Evolutionary conservation across 2,888 invertebrate species (phyloP), one percentile per base, ranked within the genome.

Genomic region (Lysandra bellargus): DNA sequence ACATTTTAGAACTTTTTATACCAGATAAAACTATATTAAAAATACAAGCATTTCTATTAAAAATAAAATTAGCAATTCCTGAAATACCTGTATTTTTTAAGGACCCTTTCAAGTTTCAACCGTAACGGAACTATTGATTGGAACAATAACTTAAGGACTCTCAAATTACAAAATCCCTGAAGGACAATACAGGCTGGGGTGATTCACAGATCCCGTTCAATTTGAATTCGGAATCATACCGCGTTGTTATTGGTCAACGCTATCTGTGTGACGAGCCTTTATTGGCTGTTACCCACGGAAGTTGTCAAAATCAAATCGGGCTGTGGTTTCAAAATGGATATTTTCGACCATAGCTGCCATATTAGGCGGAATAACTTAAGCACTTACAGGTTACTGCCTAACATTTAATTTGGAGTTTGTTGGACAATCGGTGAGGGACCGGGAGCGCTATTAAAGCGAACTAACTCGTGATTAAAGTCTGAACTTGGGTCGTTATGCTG

Each of bases 401-500:
- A 30, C 69, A 69, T 69, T 69, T 33, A 69, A 69, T 33, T 69
- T 69, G 14, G 33, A 69, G 14, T 69, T 69, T 69, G 33, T 69
- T 37, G 33, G 37, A 69, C 69, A 69, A 69, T 69, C 33, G 69
- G 69, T 37, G 33, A 69, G 69, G 69, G 69, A 69, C 69, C 33
- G 14, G 33, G 33, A 69, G 69, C 1, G 14, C 33, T 69, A 69
- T 69, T 69, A 69, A 69, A 69, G 69, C 4, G 69, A 69, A 69
- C 14, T 33, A 37, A 37, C 33, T 37, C 33, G 17, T 37, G 69
- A 69, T 37, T 69, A 37, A 69, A 69, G 69, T 33, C 69, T 69
- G 37, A 69, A 69, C 69, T 69, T 69, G 69, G 69, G 69, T 69
- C 69, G 69, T 69, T 69, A 69, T 37, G 69, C 30, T 69, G 33